Conservation (phyloP, 2,113 vertebrate species). For the Peromyscus polionotus region DNA sequence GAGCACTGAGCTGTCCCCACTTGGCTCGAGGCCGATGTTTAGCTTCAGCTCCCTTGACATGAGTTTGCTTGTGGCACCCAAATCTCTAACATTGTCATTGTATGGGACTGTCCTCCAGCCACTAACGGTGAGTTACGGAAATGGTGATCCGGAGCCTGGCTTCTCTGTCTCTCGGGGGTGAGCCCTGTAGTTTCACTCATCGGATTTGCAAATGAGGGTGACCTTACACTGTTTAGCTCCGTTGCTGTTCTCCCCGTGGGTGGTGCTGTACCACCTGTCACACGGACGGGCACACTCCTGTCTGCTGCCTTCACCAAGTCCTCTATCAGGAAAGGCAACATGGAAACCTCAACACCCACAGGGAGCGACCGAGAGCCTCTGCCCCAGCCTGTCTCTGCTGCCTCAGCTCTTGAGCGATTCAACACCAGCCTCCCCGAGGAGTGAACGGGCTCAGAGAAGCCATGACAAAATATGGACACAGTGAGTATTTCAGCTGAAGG, state of each 20-base stretch:
- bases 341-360: background rate
- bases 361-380: background rate
- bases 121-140: constrained; percentile 50
- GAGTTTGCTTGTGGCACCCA: background rate
- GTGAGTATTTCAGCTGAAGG: background rate
- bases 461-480: background rate
- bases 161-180: background rate
- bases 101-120: constrained; percentile 34
- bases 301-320: background rate
- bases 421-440: background rate
- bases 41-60: background rate
- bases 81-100: constrained; percentile 38
- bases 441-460: background rate
- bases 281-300: background rate
- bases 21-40: background rate
- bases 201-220: constrained; percentile 62
- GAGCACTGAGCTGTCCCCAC: background rate
- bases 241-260: constrained; percentile 6
- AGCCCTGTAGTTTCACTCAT: constrained; percentile 41
- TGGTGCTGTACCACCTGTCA: constrained; percentile 34
- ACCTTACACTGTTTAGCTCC: constrained; percentile 43
- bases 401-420: background rate
- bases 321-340: background rate
- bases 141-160: background rate
- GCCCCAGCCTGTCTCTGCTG: background rate